Evolutionary conservation across 2,797 vertebrate species (phyloP), one percentile per base, ranked within the genome.

Genomic region (Enteromius paludinosus): DNA sequence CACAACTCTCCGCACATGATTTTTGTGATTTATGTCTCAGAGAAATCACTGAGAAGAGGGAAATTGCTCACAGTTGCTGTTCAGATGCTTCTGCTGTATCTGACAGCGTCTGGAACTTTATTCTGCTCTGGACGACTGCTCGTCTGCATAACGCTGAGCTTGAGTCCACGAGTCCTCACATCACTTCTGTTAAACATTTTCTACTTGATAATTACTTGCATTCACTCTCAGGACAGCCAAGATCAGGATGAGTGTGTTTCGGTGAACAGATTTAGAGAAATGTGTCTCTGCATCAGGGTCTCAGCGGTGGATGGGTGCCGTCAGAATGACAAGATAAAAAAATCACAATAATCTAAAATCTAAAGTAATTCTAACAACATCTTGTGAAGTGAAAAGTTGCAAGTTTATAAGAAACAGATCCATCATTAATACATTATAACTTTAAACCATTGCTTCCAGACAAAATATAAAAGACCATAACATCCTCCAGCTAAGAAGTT

Each of bases 81-180:
- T 69, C 43, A 18, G 35, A 70, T 70, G 3, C 30, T 43, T 41
- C 30, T 70, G 38, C 65, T 30, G 35, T 28, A 41, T 56, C n/a
- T 79, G 47, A 52, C n/a, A 79, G 77, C 10, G 56, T 14, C 52
- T 59, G 52, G 35, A 61, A 49, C 45, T 30, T 75, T 75, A n/a
- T 69, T 18, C 43, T 45, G 49, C 71, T 33, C 20, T 52, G 28
- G 70, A 47, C 18, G 25, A 52, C 71, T 38, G 52, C 35, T 77
- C 28, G 12, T 78, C 47, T 61, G 23, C 25, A 25, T 77, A 45
- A 70, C 41, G 23, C 17, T 69, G 64, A 43, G 41, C 56, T 25
- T 61, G 38, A 81, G 8, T 41, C 41, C 41, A 10, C 8, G 41
- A 41, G 10, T 41, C 41, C 9, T 9, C 33, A 9, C 30, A 33